Percentiles rank a stretch among this genome's conserved stretches.
phyloP scores from a whole-genome alignment of 2,797 vertebrate genomes.

The Eulemur mongoz region DNA sequence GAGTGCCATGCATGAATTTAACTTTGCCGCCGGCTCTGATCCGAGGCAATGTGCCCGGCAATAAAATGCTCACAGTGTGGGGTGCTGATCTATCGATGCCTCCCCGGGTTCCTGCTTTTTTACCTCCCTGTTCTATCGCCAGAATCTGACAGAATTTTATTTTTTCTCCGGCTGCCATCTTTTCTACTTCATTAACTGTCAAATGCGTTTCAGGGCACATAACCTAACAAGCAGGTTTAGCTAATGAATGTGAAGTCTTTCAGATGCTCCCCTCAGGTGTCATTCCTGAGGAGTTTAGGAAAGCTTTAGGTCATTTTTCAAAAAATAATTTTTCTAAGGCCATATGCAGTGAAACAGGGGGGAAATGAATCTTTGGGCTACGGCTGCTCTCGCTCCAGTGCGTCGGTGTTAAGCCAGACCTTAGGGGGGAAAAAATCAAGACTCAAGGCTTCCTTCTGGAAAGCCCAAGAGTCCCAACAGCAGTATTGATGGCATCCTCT shows the following conservation, averaged over 20 bases:
- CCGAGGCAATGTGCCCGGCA: not conserved
- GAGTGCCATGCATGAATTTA: not conserved
- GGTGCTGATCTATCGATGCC: not conserved
- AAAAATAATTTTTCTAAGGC: constrained; percentile 66
- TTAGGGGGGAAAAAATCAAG: not conserved
- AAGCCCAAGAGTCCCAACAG: not conserved
- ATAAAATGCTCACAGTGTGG: constrained; percentile 12
- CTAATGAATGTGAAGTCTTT: constrained; percentile 71
- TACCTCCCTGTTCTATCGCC: constrained; percentile 42
- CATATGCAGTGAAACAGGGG: not conserved
- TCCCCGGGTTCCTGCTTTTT: not conserved
- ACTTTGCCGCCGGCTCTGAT: not conserved
- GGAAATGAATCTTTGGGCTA: not conserved
- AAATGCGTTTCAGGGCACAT: constrained; percentile 65
- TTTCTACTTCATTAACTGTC: constrained; percentile 79
- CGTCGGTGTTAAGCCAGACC: not conserved
- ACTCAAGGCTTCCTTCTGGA: not conserved
- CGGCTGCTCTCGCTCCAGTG: fast-evolving
- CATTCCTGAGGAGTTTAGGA: constrained; percentile 68
- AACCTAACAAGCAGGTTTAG: constrained; percentile 77
- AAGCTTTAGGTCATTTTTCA: constrained; percentile 68
- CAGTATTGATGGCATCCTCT: fast-evolving
- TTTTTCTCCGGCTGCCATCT: constrained; percentile 73
- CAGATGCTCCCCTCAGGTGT: constrained; percentile 63
- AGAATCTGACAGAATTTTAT: constrained; percentile 71